These are phyloP conservation scores for Cydia amplana DNA, from an alignment of 1,140 invertebrate genomes.

Conservation along the genomic window DNA sequence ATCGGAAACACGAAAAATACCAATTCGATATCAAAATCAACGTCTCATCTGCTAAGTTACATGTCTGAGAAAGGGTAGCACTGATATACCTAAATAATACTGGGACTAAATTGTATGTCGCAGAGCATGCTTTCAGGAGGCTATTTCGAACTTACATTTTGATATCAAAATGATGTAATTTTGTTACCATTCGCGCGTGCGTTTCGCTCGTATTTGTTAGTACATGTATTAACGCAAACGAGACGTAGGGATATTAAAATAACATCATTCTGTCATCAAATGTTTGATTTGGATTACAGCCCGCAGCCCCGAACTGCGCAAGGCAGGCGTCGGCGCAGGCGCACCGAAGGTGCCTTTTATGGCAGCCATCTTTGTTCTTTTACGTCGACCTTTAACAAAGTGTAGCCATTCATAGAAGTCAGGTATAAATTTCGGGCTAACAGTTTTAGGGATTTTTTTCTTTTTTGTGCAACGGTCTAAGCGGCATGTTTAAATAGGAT, in stretches of 20 bases:
- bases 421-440: conserved; percentile 74
- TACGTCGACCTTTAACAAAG: conserved; percentile 69
- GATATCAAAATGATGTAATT: not conserved
- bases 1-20: not conserved
- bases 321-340: conserved; percentile 64
- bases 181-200: no score
- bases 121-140: no score
- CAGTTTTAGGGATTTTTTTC: conserved; percentile 54
- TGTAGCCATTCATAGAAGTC: conserved; percentile 73
- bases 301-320: conserved; percentile 62
- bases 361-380: conserved; percentile 72
- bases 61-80: not conserved
- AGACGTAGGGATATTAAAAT: not conserved
- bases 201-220: no score
- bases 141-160: not conserved
- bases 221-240: no score
- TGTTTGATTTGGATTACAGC: not conserved
- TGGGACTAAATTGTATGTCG: not conserved
- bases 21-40: not conserved
- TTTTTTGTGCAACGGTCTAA: conserved; percentile 34
- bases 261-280: no score
- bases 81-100: no score
- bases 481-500: conserved; percentile 32
- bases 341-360: conserved; percentile 71
- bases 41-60: not conserved